These are phyloP conservation scores for Megaceryle alcyon DNA, from an alignment of 2,797 vertebrate species.

Conservation along the genomic window DNA sequence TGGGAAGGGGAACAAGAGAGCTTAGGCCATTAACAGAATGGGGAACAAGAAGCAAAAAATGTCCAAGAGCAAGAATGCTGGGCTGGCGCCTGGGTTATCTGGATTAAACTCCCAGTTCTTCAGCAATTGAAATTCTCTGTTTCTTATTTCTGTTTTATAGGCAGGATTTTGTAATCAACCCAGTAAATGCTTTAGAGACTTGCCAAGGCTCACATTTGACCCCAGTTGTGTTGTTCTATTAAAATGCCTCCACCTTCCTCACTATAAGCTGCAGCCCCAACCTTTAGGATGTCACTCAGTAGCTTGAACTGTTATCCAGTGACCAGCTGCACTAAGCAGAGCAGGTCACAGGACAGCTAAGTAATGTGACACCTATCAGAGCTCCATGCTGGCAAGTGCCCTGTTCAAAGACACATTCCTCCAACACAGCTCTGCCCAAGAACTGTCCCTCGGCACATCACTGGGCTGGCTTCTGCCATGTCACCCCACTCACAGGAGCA, in stretches of 20 bases:
- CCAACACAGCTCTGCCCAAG: neutral
- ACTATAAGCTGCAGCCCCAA: neutral
- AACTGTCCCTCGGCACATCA: neutral
- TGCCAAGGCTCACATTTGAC: neutral
- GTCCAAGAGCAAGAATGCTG: neutral
- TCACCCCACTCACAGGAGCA: neutral
- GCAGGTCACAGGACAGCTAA: neutral
- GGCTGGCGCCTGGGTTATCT: conserved; percentile 20
- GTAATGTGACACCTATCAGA: neutral
- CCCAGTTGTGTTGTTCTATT: neutral
- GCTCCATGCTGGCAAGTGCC: neutral
- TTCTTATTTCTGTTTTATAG: neutral
- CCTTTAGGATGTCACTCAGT: neutral
- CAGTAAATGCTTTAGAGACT: neutral
- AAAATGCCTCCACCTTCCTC: neutral
- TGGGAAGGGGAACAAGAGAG: conserved; percentile 41
- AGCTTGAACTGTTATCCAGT: neutral
- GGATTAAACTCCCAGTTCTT: neutral
- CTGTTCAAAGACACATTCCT: neutral
- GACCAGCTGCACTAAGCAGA: neutral
- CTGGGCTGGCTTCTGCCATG: neutral
- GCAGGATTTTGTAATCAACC: neutral
- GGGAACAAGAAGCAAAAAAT: conserved; percentile 44
- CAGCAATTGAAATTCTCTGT: neutral
- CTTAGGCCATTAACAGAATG: conserved; percentile 17